A percentile compares a stretch with the other conserved stretches of the same genome.
These are phyloP conservation scores for Meta bourneti DNA, from an alignment of 2,888 invertebrate species.

Conservation along the genomic window DNA sequence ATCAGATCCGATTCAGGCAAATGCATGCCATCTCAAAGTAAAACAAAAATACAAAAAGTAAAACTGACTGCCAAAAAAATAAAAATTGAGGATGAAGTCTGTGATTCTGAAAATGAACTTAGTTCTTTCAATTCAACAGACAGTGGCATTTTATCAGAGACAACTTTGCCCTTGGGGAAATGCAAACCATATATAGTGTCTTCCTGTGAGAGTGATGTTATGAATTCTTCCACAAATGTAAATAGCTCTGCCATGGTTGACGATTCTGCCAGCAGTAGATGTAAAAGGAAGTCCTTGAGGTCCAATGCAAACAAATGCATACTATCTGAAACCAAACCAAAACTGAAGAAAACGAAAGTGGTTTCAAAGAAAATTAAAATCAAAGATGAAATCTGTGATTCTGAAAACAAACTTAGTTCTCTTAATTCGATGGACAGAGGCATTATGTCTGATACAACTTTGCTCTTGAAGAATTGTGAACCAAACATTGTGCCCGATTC, in stretches of 20 bases:
- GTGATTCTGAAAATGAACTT: neutral
- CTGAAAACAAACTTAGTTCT: neutral
- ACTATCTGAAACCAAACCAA: neutral
- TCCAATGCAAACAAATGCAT: neutral
- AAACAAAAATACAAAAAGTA: neutral
- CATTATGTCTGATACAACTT: neutral
- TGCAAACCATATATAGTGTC: too few species aligned
- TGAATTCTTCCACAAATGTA: neutral
- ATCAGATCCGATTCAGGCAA: neutral
- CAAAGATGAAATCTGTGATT: slow-evolving; percentile 5
- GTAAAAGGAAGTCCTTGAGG: neutral
- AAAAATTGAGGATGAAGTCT: neutral
- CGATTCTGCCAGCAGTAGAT: slow-evolving; percentile 52
- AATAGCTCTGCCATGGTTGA: slow-evolving; percentile 3
- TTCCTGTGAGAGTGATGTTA: neutral
- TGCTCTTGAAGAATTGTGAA: neutral
- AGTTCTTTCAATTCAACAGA: slow-evolving; percentile 15
- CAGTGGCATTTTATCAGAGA: slow-evolving; percentile 13
- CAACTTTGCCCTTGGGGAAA: neutral
- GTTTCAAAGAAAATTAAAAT: neutral
- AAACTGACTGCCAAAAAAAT: neutral
- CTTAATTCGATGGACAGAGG: slow-evolving; percentile 14
- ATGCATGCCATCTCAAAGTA: neutral
- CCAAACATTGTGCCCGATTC: neutral
- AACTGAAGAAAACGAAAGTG: slow-evolving; percentile 29